A percentile compares a stretch with the other conserved stretches of the same genome.
Evolutionary conservation across 2,888 invertebrate species (phyloP).

Genomic region (Cephalotes varians): DNA sequence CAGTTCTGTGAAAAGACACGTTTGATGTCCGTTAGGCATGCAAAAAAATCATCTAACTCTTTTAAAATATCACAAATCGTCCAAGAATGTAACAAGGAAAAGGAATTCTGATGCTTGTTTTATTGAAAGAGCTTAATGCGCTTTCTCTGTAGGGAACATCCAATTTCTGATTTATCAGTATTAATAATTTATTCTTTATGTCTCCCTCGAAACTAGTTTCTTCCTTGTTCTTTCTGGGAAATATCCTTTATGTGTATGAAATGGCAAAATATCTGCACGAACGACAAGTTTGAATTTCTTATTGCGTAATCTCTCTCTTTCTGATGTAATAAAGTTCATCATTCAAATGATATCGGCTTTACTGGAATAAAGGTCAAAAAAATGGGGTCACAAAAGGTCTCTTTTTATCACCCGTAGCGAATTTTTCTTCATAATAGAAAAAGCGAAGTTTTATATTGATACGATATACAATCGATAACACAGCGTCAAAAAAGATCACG

Average conservation of each 20-base stretch:
- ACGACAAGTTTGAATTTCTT: constrained; percentile 13
- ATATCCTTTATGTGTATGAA: constrained; percentile 14
- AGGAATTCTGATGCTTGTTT: constrained; percentile 9
- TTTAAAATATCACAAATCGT: not conserved
- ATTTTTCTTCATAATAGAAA: not conserved
- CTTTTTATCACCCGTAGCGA: not conserved
- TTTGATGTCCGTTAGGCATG: not conserved
- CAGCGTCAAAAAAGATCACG: constrained; percentile 29
- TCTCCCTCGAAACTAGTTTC: not conserved
- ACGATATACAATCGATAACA: constrained; percentile 20
- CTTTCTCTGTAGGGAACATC: constrained; percentile 15
- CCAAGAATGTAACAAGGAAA: not conserved
- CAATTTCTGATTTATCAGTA: not conserved
- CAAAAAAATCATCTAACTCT: not conserved
- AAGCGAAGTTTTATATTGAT: not conserved
- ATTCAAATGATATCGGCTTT: constrained; percentile 19
- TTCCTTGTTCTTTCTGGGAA: not conserved
- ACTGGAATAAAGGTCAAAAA: not conserved
- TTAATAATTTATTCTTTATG: not conserved
- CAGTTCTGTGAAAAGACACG: not conserved
- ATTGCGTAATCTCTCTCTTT: constrained; percentile 26
- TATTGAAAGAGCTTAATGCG: not conserved
- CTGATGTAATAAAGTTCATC: constrained; percentile 23
- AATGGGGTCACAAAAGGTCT: not conserved
- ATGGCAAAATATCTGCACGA: not conserved